Base-by-base conservation (phyloP, 2,113 vertebrate genomes). In the Prunella fulvescens region DNA sequence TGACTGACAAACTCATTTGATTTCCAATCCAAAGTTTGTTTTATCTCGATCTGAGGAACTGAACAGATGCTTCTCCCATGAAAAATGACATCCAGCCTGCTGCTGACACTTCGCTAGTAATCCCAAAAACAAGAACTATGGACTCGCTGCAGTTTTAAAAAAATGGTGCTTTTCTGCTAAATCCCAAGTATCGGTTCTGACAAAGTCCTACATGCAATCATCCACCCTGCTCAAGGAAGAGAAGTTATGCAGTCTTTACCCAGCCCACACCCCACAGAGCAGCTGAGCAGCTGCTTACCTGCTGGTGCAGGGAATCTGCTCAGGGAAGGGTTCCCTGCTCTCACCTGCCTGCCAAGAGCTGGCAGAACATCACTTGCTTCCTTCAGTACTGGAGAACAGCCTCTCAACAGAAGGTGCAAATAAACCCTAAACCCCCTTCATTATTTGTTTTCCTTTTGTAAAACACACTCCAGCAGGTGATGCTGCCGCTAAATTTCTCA, bases 81-180 rank as follows among this genome's bases (percentile, higher is more conserved):
- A 94, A 93, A 95, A 97, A 86, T 39, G 11, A 96, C 91, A 95
- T 84, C 61, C 47, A 88, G 72, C 48, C n/a, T 51, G 70, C 92
- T 92, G 93, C 29, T 78, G 67, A 92, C 73, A 53, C 40, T 64
- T 87, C 1, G 1, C 76, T 50, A 90, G 71, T 74, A 42, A 90
- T 48, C 37, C 64, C 88, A 40, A 94, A 96, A 92, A 18, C 31
- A 79, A 72, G 47, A 86, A 58, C 17, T 40, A 26, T n/a, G 65
- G 70, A 86, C 15, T 20, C 8, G 25, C 83, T 74, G 62, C 76
- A 83, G 57, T 81, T 90, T 26, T 19, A 37, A 89, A 42, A 80
- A 64, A 42, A 16, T 42, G 7, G 79, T 2, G 56, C 50, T 91
- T 72, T 81, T 47, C 69, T 83, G 39, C 48, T 85, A 69, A 78